These are phyloP conservation scores for Sebastes aleutianus DNA, from an alignment of 2,797 vertebrate species.

Conservation along the genomic window DNA sequence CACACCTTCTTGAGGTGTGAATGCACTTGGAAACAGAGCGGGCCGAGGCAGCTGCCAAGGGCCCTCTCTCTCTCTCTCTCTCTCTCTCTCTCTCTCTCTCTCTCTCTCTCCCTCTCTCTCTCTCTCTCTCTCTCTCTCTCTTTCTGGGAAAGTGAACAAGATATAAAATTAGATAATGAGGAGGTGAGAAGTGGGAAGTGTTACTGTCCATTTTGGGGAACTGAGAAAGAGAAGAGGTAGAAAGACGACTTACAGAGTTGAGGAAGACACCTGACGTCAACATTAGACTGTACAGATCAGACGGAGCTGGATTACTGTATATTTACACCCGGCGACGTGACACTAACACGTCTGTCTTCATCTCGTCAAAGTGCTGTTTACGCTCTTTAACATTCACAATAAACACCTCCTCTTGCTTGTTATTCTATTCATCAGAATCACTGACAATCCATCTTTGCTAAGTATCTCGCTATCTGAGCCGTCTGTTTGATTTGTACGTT, in stretches of 20 bases:
- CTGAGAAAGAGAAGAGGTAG: too few relatives aligned
- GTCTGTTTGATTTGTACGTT: too few relatives aligned
- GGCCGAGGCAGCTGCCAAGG: slow-evolving; percentile 26
- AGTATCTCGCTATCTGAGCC: background rate
- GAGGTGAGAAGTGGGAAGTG: slow-evolving; percentile 28
- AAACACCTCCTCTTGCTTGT: background rate
- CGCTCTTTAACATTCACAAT: background rate
- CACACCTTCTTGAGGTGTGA: slow-evolving; percentile 61
- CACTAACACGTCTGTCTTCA: background rate
- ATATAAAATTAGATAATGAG: slow-evolving; percentile 19
- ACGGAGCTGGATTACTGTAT: background rate
- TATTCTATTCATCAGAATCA: background rate
- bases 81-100: background rate
- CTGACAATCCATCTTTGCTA: background rate
- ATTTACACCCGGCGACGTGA: background rate
- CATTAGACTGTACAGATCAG: background rate
- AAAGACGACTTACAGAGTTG: background rate
- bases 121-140: background rate
- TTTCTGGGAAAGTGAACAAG: slow-evolving; percentile 9
- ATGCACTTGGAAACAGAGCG: slow-evolving; percentile 35
- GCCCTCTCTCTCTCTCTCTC: background rate
- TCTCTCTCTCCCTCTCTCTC: background rate
- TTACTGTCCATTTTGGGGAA: slow-evolving; percentile 15
- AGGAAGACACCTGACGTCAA: background rate
- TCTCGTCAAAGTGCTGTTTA: background rate